phyloP scores from a whole-genome alignment of 2,113 vertebrate genomes.

The Xiphophorus hellerii region DNA sequence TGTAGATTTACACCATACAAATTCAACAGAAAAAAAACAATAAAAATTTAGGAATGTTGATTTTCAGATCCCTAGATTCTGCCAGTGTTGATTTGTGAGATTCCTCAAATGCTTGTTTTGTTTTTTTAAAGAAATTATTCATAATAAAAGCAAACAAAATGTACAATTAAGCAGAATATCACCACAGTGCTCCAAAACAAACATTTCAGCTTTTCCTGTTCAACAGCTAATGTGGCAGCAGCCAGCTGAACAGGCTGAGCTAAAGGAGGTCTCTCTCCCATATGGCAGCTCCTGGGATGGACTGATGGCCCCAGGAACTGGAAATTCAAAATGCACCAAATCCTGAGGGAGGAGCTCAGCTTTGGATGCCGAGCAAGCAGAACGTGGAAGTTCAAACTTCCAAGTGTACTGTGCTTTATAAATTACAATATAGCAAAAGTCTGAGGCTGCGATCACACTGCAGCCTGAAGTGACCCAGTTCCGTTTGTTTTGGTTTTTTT shows the following conservation, averaged over 20 bases:
- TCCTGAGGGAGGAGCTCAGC: slow-evolving; percentile 66
- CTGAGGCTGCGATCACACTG: not conserved
- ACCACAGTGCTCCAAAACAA: not conserved
- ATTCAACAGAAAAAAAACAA: not conserved
- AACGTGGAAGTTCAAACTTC: slow-evolving; percentile 8
- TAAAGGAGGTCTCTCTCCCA: slow-evolving; percentile 59
- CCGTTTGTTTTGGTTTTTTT: no score
- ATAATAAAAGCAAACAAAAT: not conserved
- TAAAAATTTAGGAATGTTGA: not conserved
- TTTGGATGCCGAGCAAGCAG: slow-evolving; percentile 56
- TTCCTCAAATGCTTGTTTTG: not conserved
- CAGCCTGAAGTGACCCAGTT: no score
- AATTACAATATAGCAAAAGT: not conserved
- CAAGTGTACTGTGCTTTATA: not conserved
- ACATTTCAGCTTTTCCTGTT: slow-evolving; percentile 1
- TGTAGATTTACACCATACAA: not conserved
- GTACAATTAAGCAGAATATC: no score
- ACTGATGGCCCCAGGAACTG: slow-evolving; percentile 67
- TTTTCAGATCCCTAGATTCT: not conserved
- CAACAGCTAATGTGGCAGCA: slow-evolving; percentile 14
- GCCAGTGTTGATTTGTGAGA: not conserved
- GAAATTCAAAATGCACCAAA: slow-evolving; percentile 68
- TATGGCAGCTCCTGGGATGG: slow-evolving; percentile 60
- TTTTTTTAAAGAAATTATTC: not conserved
- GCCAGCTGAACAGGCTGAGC: slow-evolving; percentile 39